Conservation (phyloP, 2,113 vertebrate genomes). For the Amia ocellicauda region DNA sequence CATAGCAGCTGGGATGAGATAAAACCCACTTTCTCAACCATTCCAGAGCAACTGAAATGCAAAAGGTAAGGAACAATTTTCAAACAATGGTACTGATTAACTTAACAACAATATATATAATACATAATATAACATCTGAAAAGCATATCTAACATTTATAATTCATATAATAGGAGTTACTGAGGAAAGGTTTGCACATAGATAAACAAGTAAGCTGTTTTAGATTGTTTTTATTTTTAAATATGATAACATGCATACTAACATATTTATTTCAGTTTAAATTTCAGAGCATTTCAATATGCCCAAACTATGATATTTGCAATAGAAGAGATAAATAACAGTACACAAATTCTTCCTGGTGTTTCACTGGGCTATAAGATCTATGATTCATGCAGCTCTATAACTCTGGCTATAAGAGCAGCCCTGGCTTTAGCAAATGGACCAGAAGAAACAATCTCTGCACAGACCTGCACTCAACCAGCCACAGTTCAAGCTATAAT, state of each 20-base stretch:
- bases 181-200: no score
- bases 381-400: slow-evolving; percentile 58
- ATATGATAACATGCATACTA: no score
- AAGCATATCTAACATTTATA: no score
- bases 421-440: slow-evolving; percentile 54
- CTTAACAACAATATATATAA: no score
- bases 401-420: slow-evolving; percentile 42
- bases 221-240: no score
- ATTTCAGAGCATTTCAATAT: slow-evolving; percentile 62
- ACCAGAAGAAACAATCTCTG: slow-evolving; percentile 28
- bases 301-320: slow-evolving; percentile 64
- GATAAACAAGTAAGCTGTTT: no score
- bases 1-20: slow-evolving; percentile 49
- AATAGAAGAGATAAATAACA: slow-evolving; percentile 67
- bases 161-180: no score
- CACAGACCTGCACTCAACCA: slow-evolving; percentile 40
- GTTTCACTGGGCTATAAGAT: slow-evolving; percentile 59
- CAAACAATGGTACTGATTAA: no score
- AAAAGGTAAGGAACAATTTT: slow-evolving; percentile 60
- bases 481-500: slow-evolving; percentile 59
- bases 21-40: slow-evolving; percentile 33
- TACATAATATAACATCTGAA: no score
- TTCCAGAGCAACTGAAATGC: slow-evolving; percentile 51
- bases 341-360: slow-evolving; percentile 52
- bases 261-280: no score